Percentiles rank a stretch among this genome's conserved stretches.
Conservation (phyloP, 2,888 invertebrate species). For the Drosophila sordidula region DNA sequence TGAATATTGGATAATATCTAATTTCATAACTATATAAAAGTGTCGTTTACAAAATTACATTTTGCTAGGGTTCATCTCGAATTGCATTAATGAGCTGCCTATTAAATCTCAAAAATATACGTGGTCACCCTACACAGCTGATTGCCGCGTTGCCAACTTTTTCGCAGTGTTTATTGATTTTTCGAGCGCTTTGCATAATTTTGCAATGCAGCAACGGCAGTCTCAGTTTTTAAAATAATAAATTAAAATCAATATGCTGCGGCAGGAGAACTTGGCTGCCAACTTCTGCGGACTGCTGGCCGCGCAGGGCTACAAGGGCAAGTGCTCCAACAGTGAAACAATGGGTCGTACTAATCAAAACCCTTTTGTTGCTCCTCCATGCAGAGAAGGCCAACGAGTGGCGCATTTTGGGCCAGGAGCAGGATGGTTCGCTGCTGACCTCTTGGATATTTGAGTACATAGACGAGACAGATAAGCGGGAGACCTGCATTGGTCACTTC, state of each 20-base stretch:
- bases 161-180: constrained; percentile 46
- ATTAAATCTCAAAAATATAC: neutral
- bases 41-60: no score
- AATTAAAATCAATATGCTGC: constrained; percentile 78
- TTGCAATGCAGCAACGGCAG: constrained; percentile 22
- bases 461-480: constrained; percentile 64
- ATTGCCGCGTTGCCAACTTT: constrained; percentile 33
- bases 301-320: constrained; percentile 82
- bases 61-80: no score
- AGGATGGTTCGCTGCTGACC: constrained; percentile 90
- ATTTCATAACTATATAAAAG: no score
- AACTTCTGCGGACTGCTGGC: constrained; percentile 84
- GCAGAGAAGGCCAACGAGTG: constrained; percentile 89
- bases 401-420: constrained; percentile 93
- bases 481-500: constrained; percentile 87
- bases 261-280: constrained; percentile 85
- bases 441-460: constrained; percentile 87
- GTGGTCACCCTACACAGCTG: constrained; percentile 45
- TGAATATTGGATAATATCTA: no score
- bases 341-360: neutral
- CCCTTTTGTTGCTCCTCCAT: neutral
- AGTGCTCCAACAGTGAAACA: neutral
- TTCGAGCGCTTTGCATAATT: neutral
- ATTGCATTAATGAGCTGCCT: neutral
- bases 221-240: constrained; percentile 24